Base-by-base conservation (phyloP, 2,797 vertebrate species). In the Hoplostethus mediterraneus region DNA sequence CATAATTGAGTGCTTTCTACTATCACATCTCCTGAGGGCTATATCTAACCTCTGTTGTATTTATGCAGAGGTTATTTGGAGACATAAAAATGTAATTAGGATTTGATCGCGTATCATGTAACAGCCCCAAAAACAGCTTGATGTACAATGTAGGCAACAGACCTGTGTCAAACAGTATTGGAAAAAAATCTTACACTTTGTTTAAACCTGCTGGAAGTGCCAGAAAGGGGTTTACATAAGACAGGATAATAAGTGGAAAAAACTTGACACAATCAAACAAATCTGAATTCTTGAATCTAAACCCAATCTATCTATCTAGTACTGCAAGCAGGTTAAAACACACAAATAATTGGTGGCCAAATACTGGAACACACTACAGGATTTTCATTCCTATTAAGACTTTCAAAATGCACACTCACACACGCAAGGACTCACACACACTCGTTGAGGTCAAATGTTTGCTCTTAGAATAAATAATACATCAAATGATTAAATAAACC, bases 41-140 rank as follows among this genome's bases (percentile, higher is more conserved):
- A 85, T 89, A 89, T 51, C 52, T 81, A 84, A 81, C 89, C 90
- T 91, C 84, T 57, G 79, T 80, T 87, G 81, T 89, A 76, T 90
- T 93, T 87, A 90, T 81, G 77, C 75, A 84, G 76, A 91, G 87
- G 91, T 93, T 93, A 91, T 91, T 90, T 82, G 52, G 49, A 91
- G 79, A 86, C 67, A 87, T 84, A 79, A 83, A 78, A 86, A 87
- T 87, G 36, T 63, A 80, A 87, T 84, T 54, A 73, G 59, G 66
- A 52, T 75, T 73, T 69, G 72, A 80, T 83, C 73, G 57, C 21
- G 1, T 21, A 21, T 21, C 51, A 53, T 53, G 51, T 21, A 53
- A 28, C 14, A 54, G 42, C 30, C 30, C 66, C n/a, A n/a, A 49
- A 74, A 63, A 44, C n/a, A 53, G 44, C 17, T 57, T 54, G 58